Evolutionary conservation across 2,113 vertebrate species (phyloP).

Genomic region (Micronycteris hirsuta): DNA sequence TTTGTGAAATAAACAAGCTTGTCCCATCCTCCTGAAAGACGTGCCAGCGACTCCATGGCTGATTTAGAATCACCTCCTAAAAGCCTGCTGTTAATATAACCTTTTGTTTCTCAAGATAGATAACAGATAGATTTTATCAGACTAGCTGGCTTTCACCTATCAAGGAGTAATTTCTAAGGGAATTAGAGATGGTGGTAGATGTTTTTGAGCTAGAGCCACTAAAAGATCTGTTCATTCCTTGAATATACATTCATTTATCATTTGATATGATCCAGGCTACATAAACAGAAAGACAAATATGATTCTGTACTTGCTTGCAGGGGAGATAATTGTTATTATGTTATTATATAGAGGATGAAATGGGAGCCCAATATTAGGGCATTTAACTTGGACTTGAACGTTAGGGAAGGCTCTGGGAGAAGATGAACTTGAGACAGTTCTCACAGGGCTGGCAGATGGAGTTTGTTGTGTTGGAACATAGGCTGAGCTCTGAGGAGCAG

Average conservation of each 20-base stretch:
- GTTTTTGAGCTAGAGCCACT: conserved; percentile 8
- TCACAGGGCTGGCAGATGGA: neutral
- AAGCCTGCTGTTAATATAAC: neutral
- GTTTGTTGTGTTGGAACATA: neutral
- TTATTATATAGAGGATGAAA: neutral
- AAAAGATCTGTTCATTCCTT: neutral
- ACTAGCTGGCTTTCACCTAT: neutral
- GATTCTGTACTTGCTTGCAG: neutral
- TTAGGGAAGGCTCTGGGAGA: neutral
- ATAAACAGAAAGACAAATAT: neutral
- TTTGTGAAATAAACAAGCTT: neutral
- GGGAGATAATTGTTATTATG: neutral
- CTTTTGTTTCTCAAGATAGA: neutral
- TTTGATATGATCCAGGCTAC: neutral
- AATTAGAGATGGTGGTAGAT: neutral
- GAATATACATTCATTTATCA: neutral
- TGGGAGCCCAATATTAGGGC: neutral
- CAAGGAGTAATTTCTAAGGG: neutral
- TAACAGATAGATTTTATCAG: neutral
- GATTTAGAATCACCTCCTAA: neutral
- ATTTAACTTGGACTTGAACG: neutral
- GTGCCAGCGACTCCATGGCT: neutral
- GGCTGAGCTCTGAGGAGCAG: neutral
- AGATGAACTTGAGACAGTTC: neutral
- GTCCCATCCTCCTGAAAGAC: neutral